Evolutionary conservation across 2,797 vertebrate genomes (phyloP).

Genomic region (Urocyon cinereoargenteus): DNA sequence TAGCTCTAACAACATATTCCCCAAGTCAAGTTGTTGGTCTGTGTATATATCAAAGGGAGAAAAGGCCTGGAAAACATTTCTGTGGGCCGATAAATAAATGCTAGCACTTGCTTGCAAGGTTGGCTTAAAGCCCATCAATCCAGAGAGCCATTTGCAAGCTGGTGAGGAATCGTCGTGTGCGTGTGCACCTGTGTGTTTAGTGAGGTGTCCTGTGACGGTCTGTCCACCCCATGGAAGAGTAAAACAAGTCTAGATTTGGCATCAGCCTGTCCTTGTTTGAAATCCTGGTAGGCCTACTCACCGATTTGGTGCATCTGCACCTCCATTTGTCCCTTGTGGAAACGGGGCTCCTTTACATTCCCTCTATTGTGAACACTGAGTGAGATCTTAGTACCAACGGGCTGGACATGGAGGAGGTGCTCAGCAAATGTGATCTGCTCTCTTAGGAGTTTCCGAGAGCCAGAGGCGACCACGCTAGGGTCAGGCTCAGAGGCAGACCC

Average conservation of each 20-base stretch:
- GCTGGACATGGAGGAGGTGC: neutral
- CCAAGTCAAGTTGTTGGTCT: neutral
- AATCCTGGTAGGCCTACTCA: neutral
- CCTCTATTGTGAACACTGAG: neutral
- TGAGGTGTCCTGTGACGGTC: neutral
- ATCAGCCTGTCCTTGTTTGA: neutral
- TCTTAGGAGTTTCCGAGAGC: neutral
- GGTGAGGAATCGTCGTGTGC: neutral
- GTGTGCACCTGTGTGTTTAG: fast-evolving
- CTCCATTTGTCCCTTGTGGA: neutral
- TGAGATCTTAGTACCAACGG: neutral
- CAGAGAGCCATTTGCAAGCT: neutral
- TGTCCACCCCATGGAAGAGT: neutral
- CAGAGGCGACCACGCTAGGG: neutral
- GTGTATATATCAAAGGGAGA: neutral
- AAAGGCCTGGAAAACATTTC: neutral
- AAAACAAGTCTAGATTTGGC: neutral
- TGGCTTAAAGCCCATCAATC: neutral
- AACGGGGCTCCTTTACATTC: neutral
- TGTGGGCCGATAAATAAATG: neutral
- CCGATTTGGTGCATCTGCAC: neutral
- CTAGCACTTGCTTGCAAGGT: neutral
- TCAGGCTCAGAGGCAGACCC: neutral
- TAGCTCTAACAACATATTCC: neutral
- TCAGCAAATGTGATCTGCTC: neutral